These are phyloP conservation scores for Anolis apletophallus DNA, from an alignment of 2,797 vertebrate species.

Conservation along the genomic window DNA sequence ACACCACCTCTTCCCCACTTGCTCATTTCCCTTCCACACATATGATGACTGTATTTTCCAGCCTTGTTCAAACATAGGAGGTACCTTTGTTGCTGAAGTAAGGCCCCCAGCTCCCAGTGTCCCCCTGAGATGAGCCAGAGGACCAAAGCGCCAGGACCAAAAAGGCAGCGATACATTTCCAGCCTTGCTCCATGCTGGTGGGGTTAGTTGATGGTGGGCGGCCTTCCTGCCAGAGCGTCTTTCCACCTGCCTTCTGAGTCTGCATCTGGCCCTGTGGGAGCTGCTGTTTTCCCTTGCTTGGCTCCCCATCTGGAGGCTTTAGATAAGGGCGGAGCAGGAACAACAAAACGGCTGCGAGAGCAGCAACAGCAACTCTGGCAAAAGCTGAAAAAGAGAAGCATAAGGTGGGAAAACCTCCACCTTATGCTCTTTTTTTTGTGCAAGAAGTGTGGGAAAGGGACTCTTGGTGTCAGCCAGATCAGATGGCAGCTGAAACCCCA, in stretches of 20 bases:
- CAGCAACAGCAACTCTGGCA: background rate
- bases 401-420: no score
- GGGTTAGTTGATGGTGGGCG: background rate
- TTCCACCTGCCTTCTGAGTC: conserved; percentile 3
- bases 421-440: background rate
- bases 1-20: no score
- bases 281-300: background rate
- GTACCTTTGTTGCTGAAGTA: conserved; percentile 40
- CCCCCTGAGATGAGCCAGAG: background rate
- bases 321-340: conserved; percentile 24
- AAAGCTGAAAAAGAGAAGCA: background rate
- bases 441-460: no score
- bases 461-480: background rate
- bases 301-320: conserved; percentile 11
- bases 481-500: background rate
- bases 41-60: background rate
- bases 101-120: background rate
- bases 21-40: background rate
- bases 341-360: background rate
- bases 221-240: background rate
- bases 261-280: background rate
- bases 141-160: background rate
- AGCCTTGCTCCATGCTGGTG: conserved; percentile 1
- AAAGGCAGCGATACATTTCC: background rate
- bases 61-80: background rate